Base-by-base conservation (phyloP, 2,113 vertebrate species). In the Struthio camelus region DNA sequence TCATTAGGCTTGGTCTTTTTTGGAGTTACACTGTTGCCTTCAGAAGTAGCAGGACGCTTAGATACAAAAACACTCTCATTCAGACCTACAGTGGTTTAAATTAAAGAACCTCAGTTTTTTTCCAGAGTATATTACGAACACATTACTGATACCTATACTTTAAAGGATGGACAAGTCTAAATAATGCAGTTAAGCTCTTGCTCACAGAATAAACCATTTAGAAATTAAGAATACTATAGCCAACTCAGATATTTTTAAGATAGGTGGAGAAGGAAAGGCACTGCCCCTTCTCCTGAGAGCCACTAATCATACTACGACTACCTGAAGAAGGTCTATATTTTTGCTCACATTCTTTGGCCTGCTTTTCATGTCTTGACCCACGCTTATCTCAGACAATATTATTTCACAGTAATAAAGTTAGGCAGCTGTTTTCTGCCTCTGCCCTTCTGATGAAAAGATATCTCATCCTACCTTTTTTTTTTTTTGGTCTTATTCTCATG, bases 1-100 rank as follows among this genome's bases (percentile, higher is more conserved):
- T 99, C 98, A 75, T 14, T 84, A 23, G 92, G 50, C 90, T 98
- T 98, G 19, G 95, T 70, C 95, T 98, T 98, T 97, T 99, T 98
- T 67, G 88, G 83, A 67, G 80, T 86, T 75, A 75, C 94, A 90
- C 91, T 97, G 56, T 86, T 89, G 36, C 96, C 96, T 67, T 98
- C 98, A 84, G 93, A 95, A 92, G 93, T 44, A 84, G 97, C 88
- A 73, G 80, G 94, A 80, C 92, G 95, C 95, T 99, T 99, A 85
- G 80, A 96, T 71, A 98, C 64, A 96, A 97, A 97, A 7, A 1
- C 66, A 94, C 69, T 91, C 84, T 96, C 89, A 86, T 62, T 97
- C 32, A 72, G 7, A 89, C 89, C 97, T 96, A 89, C 14, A 87
- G 67, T 85, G 44, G 59, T 94, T 92, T 67, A 93, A 95, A 54